phyloP scores from a whole-genome alignment of 2,888 invertebrate genomes.

The Dicyrtoma fusca region DNA sequence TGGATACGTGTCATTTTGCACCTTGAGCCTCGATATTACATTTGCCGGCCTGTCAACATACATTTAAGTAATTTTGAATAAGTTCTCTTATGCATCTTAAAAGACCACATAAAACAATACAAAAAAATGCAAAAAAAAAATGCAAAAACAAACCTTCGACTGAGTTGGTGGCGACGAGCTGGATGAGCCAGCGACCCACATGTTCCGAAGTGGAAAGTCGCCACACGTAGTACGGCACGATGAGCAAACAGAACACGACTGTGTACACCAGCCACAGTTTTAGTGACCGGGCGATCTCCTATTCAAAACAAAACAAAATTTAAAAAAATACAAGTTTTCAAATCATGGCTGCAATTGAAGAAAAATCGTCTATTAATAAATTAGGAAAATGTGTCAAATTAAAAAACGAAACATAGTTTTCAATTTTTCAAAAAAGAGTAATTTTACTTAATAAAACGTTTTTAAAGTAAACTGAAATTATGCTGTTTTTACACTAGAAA shows the following conservation, averaged over 20 bases:
- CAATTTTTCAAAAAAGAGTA: too few relatives aligned
- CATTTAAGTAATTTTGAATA: too few relatives aligned
- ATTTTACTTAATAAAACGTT: too few relatives aligned
- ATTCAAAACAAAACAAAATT: slow-evolving; percentile 16
- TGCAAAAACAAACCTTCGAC: too few relatives aligned
- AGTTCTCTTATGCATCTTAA: too few relatives aligned
- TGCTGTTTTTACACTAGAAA: too few relatives aligned
- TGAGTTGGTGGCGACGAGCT: slow-evolving; percentile 26
- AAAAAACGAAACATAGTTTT: too few relatives aligned
- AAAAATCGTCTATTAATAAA: not conserved
- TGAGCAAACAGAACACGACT: slow-evolving; percentile 24
- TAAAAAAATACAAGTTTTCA: not conserved
- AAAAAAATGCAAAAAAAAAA: too few relatives aligned
- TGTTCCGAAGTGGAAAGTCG: slow-evolving; percentile 29
- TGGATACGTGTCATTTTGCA: too few relatives aligned
- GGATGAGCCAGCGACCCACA: slow-evolving; percentile 33
- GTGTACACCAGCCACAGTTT: slow-evolving; percentile 34
- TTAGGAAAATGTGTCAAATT: not conserved
- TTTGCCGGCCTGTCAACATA: too few relatives aligned
- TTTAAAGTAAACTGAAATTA: not conserved
- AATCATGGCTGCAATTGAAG: not conserved
- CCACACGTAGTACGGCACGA: slow-evolving; percentile 37
- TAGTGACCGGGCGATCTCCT: slow-evolving; percentile 18
- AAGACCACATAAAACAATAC: too few relatives aligned
- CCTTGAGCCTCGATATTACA: too few relatives aligned